Percentiles rank a stretch among this genome's conserved stretches.
phyloP scores from a whole-genome alignment of 2,797 vertebrate genomes.

The Trichosurus vulpecula region DNA sequence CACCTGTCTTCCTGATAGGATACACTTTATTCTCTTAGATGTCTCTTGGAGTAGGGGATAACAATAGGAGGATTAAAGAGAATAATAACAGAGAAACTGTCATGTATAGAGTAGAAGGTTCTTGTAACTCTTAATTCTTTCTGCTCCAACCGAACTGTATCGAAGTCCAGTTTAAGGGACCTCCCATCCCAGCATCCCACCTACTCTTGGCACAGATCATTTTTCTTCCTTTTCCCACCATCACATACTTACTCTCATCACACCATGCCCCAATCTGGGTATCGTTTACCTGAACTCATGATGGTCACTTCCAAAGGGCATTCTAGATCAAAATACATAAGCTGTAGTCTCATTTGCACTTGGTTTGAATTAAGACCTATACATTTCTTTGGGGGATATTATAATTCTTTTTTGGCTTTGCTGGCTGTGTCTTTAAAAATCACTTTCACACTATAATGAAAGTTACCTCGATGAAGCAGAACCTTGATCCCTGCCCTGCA shows the following conservation, averaged over 20 bases:
- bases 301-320: conserved; percentile 66
- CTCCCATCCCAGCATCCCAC: neutral
- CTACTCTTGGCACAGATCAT: neutral
- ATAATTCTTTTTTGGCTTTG: conserved; percentile 62
- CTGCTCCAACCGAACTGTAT: neutral
- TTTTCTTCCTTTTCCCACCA: neutral
- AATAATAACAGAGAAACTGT: neutral
- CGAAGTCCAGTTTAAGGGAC: neutral
- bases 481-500: conserved; percentile 43
- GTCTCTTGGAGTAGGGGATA: neutral
- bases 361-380: conserved; percentile 72
- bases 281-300: conserved; percentile 73
- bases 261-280: conserved; percentile 56
- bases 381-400: conserved; percentile 61
- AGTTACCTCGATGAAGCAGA: conserved; percentile 41
- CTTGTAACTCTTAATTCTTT: neutral
- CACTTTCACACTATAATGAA: conserved; percentile 45
- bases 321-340: conserved; percentile 73
- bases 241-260: conserved; percentile 50
- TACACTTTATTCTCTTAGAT: neutral
- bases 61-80: neutral
- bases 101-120: neutral
- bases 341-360: conserved; percentile 60
- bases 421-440: neutral
- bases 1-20: neutral